Percentiles rank a stretch among this genome's conserved stretches.
Conservation (phyloP, 2,113 vertebrate genomes). For the Hemichromis elongatus region DNA sequence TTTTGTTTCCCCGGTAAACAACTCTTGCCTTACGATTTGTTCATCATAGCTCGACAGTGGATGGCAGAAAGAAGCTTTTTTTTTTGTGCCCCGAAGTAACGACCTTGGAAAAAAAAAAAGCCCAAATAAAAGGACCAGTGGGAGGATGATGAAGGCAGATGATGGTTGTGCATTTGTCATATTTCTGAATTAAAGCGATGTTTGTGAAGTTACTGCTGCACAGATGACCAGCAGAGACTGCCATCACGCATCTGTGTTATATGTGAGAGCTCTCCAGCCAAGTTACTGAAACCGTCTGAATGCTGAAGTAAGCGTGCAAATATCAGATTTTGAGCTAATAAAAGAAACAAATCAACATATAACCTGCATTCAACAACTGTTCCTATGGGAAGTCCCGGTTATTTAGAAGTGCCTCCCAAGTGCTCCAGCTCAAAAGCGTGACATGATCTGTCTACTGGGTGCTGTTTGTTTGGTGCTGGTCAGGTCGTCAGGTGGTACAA, state of each 20-base stretch:
- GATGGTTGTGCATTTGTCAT: slow-evolving; percentile 31
- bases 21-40: slow-evolving; percentile 36
- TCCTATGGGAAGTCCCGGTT: neutral
- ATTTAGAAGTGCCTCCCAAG: neutral
- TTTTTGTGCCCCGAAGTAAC: slow-evolving; percentile 23
- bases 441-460: slow-evolving; percentile 54
- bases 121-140: slow-evolving; percentile 14
- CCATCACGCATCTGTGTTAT: slow-evolving; percentile 34
- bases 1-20: slow-evolving; percentile 56
- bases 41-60: slow-evolving; percentile 34
- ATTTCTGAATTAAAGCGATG: slow-evolving; percentile 39
- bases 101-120: slow-evolving; percentile 13
- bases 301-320: neutral
- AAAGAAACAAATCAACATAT: neutral
- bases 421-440: slow-evolving; percentile 27
- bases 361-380: neutral
- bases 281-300: neutral
- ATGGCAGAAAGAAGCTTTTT: neutral
- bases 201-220: slow-evolving; percentile 15
- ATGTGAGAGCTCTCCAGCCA: neutral
- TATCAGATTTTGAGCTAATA: neutral
- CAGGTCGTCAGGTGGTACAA: slow-evolving; percentile 44
- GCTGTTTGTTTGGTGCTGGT: slow-evolving; percentile 48
- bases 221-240: slow-evolving; percentile 25
- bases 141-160: slow-evolving; percentile 29